Conservation (phyloP, 2,888 invertebrate genomes). For the Chrysopilus asiliformis region DNA sequence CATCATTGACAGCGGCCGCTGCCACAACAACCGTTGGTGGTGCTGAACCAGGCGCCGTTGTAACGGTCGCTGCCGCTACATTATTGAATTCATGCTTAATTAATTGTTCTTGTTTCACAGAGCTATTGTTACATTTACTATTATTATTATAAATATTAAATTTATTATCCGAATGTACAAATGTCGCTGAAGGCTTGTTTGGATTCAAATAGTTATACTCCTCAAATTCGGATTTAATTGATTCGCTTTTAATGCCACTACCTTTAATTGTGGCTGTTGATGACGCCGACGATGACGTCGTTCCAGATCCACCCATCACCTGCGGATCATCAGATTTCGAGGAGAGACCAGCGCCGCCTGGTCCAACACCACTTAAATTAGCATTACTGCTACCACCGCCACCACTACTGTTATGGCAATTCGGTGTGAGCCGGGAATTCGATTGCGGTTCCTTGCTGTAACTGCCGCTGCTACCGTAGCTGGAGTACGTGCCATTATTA, state of each 20-base stretch:
- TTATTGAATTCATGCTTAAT: constrained; percentile 14
- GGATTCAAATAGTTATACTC: constrained; percentile 11
- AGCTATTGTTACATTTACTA: constrained; percentile 9
- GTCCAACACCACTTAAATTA: background rate
- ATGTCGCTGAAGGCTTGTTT: background rate
- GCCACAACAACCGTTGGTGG: too few relatives aligned
- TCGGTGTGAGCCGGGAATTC: constrained; percentile 10
- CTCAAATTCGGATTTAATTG: constrained; percentile 16
- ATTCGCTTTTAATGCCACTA: constrained; percentile 12
- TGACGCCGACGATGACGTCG: too few relatives aligned
- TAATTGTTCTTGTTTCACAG: constrained; percentile 13
- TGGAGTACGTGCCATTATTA: background rate
- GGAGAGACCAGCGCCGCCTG: too few relatives aligned
- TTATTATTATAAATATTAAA: constrained; percentile 15
- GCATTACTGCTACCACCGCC: background rate
- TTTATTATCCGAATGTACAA: constrained; percentile 11
- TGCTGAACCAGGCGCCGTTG: background rate
- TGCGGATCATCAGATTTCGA: too few relatives aligned
- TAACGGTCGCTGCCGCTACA: background rate
- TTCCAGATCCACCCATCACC: too few relatives aligned
- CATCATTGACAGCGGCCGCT: too few relatives aligned
- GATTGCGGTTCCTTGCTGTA: background rate
- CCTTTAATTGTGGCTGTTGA: background rate
- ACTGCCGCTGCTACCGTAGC: background rate
- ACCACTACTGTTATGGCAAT: constrained; percentile 1